Base-by-base conservation (phyloP, 2,113 vertebrate species). In the Lagopus leucura region DNA sequence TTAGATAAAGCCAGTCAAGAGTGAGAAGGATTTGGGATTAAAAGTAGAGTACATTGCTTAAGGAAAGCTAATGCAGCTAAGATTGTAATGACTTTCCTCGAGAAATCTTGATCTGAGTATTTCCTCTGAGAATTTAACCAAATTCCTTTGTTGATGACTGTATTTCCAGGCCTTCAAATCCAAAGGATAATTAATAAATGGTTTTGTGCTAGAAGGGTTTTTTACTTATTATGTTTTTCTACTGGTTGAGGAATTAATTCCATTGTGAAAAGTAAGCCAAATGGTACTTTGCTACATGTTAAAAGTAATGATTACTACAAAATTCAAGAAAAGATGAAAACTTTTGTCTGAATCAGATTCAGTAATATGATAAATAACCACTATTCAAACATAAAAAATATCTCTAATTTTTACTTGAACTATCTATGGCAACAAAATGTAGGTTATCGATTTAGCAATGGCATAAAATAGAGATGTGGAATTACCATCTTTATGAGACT, bases 401-500 rank as follows among this genome's bases (percentile, higher is more conserved):
- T 24, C 36, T 89, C 16, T 17, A 79, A 55, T 80, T 91, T 95
- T 77, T 78, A 48, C 19, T 67, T 82, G 38, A 47, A 67, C 76
- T 43, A 5, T 50, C 50, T 70, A 18, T 24, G 25, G 15, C 13
- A 92, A 34, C 16, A 85, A 24, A 4, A 32, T 16, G 16, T 67
- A 74, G 15, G 13, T 73, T 7, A 42, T 18, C 74, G 24, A 81
- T 89, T 90, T 70, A 86, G 2, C 21, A 86, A 78, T 14, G n/a
- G 10, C 19, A 60, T 57, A 48, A 82, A 93, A 83, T 19, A 9
- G 18, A 79, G 8, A 52, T 11, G 6, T 19, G 48, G 43, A 89
- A 94, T 92, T 91, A 82, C 13, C 28, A 58, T 43, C 60, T 92
- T 80, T 50, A 86, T 47, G 66, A 91, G 72, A 67, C 28, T 88